A percentile compares a stretch with the other conserved stretches of the same genome.
Conservation (phyloP, 2,888 invertebrate species). For the Diloba caeruleocephala region DNA sequence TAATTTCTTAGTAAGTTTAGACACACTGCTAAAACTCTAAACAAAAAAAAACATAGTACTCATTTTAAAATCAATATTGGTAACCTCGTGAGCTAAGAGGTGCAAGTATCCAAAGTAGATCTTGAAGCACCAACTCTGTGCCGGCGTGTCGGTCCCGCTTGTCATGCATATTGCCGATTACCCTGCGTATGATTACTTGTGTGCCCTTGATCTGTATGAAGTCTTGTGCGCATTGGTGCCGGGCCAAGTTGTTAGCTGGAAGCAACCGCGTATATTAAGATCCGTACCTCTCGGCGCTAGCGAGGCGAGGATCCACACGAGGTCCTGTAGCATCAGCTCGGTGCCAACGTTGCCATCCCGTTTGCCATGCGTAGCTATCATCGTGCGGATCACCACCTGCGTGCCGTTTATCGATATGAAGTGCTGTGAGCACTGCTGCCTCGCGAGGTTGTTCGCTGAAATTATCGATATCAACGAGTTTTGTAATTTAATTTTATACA, state of each 20-base stretch:
- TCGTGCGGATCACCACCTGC: conserved; percentile 87
- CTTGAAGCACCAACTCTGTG: conserved; percentile 84
- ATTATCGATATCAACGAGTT: conserved; percentile 62
- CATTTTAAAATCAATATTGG: conserved; percentile 42
- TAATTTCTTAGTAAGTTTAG: conserved; percentile 8
- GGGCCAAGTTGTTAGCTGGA: conserved; percentile 82
- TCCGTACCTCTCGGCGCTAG: conserved; percentile 87
- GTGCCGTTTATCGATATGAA: conserved; percentile 88
- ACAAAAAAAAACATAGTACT: conserved; percentile 2
- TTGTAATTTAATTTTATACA: conserved; percentile 34
- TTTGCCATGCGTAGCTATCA: conserved; percentile 85
- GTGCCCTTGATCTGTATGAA: conserved; percentile 86
- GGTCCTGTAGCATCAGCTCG: conserved; percentile 89
- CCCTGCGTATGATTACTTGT: conserved; percentile 83
- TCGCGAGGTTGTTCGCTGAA: conserved; percentile 86
- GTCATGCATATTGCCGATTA: conserved; percentile 82
- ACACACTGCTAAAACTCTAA: not conserved
- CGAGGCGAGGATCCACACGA: conserved; percentile 90
- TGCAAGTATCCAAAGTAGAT: conserved; percentile 88
- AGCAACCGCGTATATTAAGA: conserved; percentile 56
- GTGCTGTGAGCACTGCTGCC: conserved; percentile 86
- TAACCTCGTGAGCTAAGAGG: conserved; percentile 87
- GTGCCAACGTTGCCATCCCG: conserved; percentile 85
- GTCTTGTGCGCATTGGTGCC: conserved; percentile 84
- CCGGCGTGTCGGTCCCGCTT: conserved; percentile 80